A percentile compares a stretch with the other conserved stretches of the same genome.
Evolutionary conservation across 2,113 vertebrate genomes (phyloP).

Genomic region (Cavia aperea): DNA sequence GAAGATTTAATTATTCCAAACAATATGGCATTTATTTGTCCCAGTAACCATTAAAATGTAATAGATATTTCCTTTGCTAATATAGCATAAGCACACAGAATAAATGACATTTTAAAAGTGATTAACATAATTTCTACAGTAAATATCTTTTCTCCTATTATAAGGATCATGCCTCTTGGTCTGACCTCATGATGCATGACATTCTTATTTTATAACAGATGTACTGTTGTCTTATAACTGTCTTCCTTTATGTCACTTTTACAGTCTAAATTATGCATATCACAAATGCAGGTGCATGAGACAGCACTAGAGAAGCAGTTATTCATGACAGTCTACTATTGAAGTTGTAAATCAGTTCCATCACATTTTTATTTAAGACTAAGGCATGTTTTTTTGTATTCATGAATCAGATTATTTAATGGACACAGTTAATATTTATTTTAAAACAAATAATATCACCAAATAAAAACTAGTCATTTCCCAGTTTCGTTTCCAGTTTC

Average conservation of each 20-base stretch:
- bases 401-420: constrained; percentile 27
- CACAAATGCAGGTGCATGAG: constrained; percentile 23
- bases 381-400: background rate
- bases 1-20: constrained; percentile 39
- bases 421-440: constrained; percentile 28
- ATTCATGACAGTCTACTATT: background rate
- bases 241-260: constrained; percentile 46
- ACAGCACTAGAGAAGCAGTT: background rate
- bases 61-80: constrained; percentile 45
- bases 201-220: constrained; percentile 46
- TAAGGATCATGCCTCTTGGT: constrained; percentile 46
- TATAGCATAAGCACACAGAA: constrained; percentile 43
- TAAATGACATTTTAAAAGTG: constrained; percentile 61
- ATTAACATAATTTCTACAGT: constrained; percentile 61
- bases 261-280: constrained; percentile 29
- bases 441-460: constrained; percentile 37
- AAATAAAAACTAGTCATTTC: constrained; percentile 4
- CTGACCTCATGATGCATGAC: constrained; percentile 35
- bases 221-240: background rate
- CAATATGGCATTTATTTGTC: constrained; percentile 42
- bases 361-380: constrained; percentile 41
- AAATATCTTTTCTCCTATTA: constrained; percentile 36
- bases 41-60: constrained; percentile 34
- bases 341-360: constrained; percentile 17
- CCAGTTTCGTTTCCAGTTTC: constrained; percentile 38